Conservation (phyloP, 1,140 invertebrate species). For the Propsilocerus akamusi region DNA sequence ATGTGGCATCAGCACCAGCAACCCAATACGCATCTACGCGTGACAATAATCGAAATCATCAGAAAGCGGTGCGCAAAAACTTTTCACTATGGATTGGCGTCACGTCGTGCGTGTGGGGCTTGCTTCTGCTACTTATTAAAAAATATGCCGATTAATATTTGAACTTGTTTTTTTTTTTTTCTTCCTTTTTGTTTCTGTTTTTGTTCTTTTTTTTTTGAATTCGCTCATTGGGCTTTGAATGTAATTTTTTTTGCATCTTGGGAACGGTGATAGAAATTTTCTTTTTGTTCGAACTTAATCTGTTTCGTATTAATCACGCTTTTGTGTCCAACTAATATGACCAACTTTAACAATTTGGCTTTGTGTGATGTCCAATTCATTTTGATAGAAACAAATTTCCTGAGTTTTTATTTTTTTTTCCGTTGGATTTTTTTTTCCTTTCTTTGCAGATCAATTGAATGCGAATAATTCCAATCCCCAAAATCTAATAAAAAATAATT, state of each 20-base stretch:
- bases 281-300: no score
- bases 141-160: neutral
- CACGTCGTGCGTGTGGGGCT: constrained; percentile 49
- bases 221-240: no score
- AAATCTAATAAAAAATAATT: neutral
- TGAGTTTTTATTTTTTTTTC: neutral
- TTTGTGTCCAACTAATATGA: no score
- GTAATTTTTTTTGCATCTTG: no score
- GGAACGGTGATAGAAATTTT: no score
- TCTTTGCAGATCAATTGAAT: constrained; percentile 1
- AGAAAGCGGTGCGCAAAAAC: constrained; percentile 3
- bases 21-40: neutral
- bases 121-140: constrained; percentile 22
- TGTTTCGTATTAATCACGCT: no score
- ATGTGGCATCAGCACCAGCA: neutral
- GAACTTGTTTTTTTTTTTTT: no score
- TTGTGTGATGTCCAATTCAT: neutral
- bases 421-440: neutral
- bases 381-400: neutral
- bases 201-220: no score
- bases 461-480: neutral
- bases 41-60: neutral
- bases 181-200: no score
- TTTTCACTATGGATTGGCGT: constrained; percentile 17
- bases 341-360: no score